Conservation (phyloP, 2,888 invertebrate genomes). For the Acleris emargana region DNA sequence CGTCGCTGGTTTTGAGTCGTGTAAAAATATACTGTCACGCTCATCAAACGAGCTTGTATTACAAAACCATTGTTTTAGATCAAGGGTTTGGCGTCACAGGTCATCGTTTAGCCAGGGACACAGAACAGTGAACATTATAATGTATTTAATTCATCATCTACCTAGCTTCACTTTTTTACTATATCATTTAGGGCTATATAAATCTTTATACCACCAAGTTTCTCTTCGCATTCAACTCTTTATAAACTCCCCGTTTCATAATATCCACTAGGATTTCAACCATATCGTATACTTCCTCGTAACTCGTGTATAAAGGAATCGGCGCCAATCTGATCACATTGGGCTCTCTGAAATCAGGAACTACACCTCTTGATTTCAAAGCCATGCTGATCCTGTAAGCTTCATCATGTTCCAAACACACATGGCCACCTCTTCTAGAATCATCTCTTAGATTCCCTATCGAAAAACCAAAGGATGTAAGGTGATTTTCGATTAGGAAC, state of each 20-base stretch:
- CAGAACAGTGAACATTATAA: too few relatives aligned
- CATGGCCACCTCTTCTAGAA: slow-evolving; percentile 64
- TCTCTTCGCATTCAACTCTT: slow-evolving; percentile 50
- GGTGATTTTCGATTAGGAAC: slow-evolving; percentile 62
- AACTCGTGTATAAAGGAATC: slow-evolving; percentile 65
- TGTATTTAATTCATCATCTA: too few relatives aligned
- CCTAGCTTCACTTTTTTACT: too few relatives aligned
- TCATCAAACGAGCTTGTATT: too few relatives aligned
- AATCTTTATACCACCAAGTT: slow-evolving; percentile 53
- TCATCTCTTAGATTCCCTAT: slow-evolving; percentile 65
- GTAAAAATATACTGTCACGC: too few relatives aligned
- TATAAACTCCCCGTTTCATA: slow-evolving; percentile 55
- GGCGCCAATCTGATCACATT: slow-evolving; percentile 69
- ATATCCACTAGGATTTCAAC: slow-evolving; percentile 62
- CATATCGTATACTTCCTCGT: slow-evolving; percentile 63
- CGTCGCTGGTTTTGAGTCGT: too few relatives aligned
- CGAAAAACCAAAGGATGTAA: slow-evolving; percentile 56
- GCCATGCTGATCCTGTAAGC: slow-evolving; percentile 65
- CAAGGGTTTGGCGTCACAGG: too few relatives aligned
- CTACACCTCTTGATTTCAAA: slow-evolving; percentile 60
- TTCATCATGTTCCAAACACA: slow-evolving; percentile 67
- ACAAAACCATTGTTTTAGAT: too few relatives aligned
- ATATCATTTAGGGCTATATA: background rate
- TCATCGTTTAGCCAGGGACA: too few relatives aligned
- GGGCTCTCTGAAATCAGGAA: slow-evolving; percentile 66